phyloP scores from a whole-genome alignment of 2,113 vertebrate species.

The Gulo gulo region DNA sequence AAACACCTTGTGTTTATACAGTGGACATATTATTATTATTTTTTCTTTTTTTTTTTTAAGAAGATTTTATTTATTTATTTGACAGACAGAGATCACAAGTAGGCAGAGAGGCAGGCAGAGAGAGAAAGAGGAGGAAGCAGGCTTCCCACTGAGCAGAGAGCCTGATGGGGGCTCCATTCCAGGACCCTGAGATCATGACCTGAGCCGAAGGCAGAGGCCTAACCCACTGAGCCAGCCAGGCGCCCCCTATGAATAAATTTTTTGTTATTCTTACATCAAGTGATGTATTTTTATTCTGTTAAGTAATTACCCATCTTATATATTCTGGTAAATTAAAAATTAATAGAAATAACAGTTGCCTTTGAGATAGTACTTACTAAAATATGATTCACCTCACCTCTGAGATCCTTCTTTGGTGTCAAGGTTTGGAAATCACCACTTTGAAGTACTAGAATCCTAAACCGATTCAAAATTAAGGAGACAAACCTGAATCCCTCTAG shows the following conservation, averaged over 20 bases:
- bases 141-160: no score
- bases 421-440: neutral
- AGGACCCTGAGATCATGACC: no score
- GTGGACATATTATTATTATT: neutral
- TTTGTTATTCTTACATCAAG: slow-evolving; percentile 41
- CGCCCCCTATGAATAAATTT: slow-evolving; percentile 52
- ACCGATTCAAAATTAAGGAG: neutral
- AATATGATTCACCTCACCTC: neutral
- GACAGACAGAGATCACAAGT: no score
- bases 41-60: no score
- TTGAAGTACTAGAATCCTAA: neutral
- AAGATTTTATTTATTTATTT: no score
- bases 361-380: slow-evolving; percentile 10
- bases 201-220: no score
- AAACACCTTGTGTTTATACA: slow-evolving; percentile 25
- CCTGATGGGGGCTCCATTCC: no score
- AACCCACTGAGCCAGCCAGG: no score
- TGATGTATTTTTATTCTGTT: slow-evolving; percentile 51
- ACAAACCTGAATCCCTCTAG: neutral
- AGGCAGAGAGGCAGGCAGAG: no score
- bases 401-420: neutral
- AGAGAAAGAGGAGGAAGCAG: no score
- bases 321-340: slow-evolving; percentile 35
- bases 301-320: neutral
- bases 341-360: neutral